These are phyloP conservation scores for Petrosia ficiformis DNA, from an alignment of 37 sponge, comb jelly and placozoan species.

Conservation along the genomic window DNA sequence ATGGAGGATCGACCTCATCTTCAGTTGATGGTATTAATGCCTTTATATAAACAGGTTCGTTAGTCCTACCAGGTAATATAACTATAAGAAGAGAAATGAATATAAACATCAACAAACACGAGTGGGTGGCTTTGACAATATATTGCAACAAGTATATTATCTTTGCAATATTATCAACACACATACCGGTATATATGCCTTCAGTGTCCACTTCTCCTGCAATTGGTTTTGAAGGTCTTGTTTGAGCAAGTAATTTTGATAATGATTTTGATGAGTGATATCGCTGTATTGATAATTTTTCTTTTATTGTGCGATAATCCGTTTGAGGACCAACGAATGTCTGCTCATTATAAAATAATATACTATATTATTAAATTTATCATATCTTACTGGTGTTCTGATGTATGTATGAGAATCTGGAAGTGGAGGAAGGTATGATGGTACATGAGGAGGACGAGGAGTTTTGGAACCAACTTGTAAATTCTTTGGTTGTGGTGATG, in stretches of 20 bases:
- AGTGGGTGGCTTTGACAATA: too few species aligned
- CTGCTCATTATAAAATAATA: slow-evolving; percentile 6
- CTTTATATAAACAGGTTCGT: slow-evolving; percentile 41
- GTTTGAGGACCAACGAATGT: slow-evolving; percentile 36
- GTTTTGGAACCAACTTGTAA: slow-evolving; percentile 55
- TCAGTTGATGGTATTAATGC: slow-evolving; percentile 62
- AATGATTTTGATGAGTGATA: slow-evolving; percentile 41
- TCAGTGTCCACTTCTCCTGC: slow-evolving; percentile 35
- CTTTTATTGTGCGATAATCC: slow-evolving; percentile 63
- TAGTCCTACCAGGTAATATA: not conserved
- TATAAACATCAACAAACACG: too few species aligned
- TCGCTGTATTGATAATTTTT: slow-evolving; percentile 63
- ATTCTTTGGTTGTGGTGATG: slow-evolving; percentile 28
- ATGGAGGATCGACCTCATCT: slow-evolving; percentile 28
- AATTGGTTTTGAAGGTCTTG: slow-evolving; percentile 55
- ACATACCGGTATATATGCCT: slow-evolving; percentile 11
- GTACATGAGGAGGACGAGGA: slow-evolving; percentile 49
- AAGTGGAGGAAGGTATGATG: slow-evolving; percentile 57
- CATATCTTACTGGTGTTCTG: slow-evolving; percentile 70
- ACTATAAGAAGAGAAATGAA: slow-evolving; percentile 8
- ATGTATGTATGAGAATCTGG: slow-evolving; percentile 87
- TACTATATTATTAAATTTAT: not conserved
- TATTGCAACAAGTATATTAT: too few species aligned
- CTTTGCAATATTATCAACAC: too few species aligned
- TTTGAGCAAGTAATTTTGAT: slow-evolving; percentile 62